These are phyloP conservation scores for Limenitis camilla DNA, from an alignment of 2,888 invertebrate genomes.

Conservation along the genomic window DNA sequence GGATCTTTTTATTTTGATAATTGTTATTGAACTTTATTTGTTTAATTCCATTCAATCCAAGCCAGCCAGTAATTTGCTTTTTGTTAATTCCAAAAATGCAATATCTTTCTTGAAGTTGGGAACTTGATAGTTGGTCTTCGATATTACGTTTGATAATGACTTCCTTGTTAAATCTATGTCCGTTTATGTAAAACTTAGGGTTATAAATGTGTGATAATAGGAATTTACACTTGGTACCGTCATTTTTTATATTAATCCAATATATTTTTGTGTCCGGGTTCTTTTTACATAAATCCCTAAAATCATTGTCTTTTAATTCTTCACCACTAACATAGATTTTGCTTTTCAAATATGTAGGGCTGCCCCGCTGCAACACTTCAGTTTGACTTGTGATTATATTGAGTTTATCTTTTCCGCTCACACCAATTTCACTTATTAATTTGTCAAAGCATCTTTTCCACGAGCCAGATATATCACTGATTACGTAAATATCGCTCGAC, in stretches of 20 bases:
- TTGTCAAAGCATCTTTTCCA: background rate
- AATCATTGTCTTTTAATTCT: background rate
- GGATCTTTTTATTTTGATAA: background rate
- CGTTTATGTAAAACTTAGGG: background rate
- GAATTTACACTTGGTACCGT: background rate
- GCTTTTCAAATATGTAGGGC: background rate
- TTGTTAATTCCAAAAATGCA: background rate
- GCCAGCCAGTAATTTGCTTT: background rate
- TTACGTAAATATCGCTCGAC: background rate
- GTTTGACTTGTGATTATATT: background rate
- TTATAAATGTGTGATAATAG: constrained; percentile 1
- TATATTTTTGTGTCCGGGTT: background rate
- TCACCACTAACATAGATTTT: background rate
- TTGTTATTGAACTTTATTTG: background rate
- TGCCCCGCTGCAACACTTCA: background rate
- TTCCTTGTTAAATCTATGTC: too few species aligned
- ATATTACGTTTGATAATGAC: background rate
- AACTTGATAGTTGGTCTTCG: background rate
- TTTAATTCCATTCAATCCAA: background rate
- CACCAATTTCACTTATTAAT: too few species aligned
- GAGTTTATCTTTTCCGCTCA: too few species aligned
- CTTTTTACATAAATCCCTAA: background rate
- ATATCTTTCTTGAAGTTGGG: background rate
- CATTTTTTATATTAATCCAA: background rate
- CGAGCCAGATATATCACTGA: background rate